A percentile compares a stretch with the other conserved stretches of the same genome.
These are phyloP conservation scores for Brachyhypopomus gauderio DNA, from an alignment of 2,113 vertebrate species.

Conservation along the genomic window DNA sequence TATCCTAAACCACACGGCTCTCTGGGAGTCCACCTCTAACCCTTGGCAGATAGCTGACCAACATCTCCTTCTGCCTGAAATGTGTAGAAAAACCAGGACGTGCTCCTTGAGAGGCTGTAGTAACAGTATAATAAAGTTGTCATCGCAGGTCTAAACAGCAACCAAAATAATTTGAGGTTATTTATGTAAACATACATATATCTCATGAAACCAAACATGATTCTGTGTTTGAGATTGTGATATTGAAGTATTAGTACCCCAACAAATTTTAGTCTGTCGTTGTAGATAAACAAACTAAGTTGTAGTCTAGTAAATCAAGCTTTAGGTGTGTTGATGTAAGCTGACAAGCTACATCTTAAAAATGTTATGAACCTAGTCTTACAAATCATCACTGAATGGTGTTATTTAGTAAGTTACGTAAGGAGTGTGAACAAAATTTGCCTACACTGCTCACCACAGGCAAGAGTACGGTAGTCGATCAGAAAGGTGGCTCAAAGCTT, in stretches of 20 bases:
- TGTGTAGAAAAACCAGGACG: background rate
- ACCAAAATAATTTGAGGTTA: background rate
- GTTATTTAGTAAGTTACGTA: conserved; percentile 12
- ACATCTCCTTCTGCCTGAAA: too few relatives aligned
- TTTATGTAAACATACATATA: background rate
- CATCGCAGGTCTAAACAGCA: background rate
- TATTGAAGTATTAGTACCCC: background rate
- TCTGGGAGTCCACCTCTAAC: background rate
- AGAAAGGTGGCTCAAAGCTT: conserved; percentile 49
- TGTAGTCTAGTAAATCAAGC: conserved; percentile 2
- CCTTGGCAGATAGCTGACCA: background rate
- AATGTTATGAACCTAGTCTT: conserved; percentile 45
- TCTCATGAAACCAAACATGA: background rate
- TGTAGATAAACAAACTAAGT: background rate
- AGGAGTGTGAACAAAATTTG: background rate
- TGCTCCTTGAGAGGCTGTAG: background rate
- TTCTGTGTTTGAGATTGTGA: background rate
- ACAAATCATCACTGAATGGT: conserved; percentile 33
- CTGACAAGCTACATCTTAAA: background rate
- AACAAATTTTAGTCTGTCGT: too few relatives aligned
- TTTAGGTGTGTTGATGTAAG: conserved; percentile 7
- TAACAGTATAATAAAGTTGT: background rate
- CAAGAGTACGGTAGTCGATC: background rate
- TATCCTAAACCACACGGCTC: background rate
- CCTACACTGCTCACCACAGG: conserved; percentile 9